Base-by-base conservation (phyloP, 2,888 invertebrate species). In the Spicauda simplicius region DNA sequence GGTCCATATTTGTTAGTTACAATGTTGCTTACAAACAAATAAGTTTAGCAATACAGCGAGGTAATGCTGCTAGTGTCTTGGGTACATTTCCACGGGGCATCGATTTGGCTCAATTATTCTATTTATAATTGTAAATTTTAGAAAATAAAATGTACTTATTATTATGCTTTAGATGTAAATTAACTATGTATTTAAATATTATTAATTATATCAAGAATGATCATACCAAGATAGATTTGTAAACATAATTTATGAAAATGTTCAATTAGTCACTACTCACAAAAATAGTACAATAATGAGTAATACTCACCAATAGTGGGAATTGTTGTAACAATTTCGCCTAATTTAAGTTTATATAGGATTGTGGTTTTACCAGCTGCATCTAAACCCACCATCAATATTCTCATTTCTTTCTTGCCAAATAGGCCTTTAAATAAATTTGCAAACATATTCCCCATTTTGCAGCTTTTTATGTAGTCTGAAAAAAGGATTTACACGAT, bases 361-460 rank as follows among this genome's bases (percentile, higher is more conserved):
- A 99, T 99, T 94, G 99, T 99, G 88, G 99, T 99, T 97, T 99
- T 99, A 95, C 99, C 99, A 94, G 99, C 99, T 86, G 99, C 99
- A 95, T 99, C 99, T 89, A 99, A 96, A 90, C 98, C 98, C 81
- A 99, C 98, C 99, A 99, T 99, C 94, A 99, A 95, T 96, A 99
- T 99, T 95, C 99, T 97, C 99, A 99, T 99, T 95, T 99, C 99
- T 91, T 99, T 99, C 95, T 99, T 99, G 95, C 99, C 99, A 94
- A 99, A 99, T 81, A 99, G 97, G 95, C 99, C 98, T 96, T 98
- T 98, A 95, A 99, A 99, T 93, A 99, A 95, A 94, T 97, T 98
- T 86, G 97, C 97, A 94, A 99, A 98, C 94, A 98, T 96, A 95
- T 98, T 98, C 94, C 99, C 99, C 99, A 99, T 99, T 94, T 93